phyloP scores from a whole-genome alignment of 2,113 vertebrate genomes.

The Protobothrops mucrosquamatus region DNA sequence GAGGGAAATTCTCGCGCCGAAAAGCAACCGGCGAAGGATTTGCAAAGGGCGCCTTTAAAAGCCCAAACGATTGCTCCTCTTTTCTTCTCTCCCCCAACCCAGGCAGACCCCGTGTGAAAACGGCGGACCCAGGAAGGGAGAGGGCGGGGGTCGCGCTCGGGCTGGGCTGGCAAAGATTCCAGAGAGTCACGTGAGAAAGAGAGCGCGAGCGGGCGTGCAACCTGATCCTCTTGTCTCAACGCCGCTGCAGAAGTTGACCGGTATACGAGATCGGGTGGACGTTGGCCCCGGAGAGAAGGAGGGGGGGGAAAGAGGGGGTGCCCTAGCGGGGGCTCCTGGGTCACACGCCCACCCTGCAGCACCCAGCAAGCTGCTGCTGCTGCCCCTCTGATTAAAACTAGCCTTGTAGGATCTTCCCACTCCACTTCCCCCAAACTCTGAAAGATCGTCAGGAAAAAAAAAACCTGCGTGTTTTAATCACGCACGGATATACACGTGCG shows the following conservation, averaged over 20 bases:
- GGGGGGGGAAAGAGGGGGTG: too few relatives aligned
- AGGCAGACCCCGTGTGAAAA: slow-evolving; percentile 33
- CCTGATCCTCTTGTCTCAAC: slow-evolving; percentile 60
- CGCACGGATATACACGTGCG: background rate
- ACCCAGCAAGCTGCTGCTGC: background rate
- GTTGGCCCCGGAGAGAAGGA: background rate
- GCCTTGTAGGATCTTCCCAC: background rate
- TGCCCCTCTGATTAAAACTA: background rate
- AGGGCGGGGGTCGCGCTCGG: background rate
- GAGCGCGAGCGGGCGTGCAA: slow-evolving; percentile 50
- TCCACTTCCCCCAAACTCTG: background rate
- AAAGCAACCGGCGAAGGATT: background rate
- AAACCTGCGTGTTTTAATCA: background rate
- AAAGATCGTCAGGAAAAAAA: background rate
- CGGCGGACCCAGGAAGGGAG: slow-evolving; percentile 47
- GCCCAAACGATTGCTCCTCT: too few relatives aligned
- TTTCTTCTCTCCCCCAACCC: background rate
- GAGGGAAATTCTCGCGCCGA: background rate
- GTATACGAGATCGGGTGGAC: background rate
- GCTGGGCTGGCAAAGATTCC: slow-evolving; percentile 69
- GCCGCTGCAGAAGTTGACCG: slow-evolving; percentile 1
- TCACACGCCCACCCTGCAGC: background rate
- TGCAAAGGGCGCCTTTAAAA: background rate
- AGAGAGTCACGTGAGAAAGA: slow-evolving; percentile 68
- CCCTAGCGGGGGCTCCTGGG: background rate